phyloP scores from a whole-genome alignment of 2,113 vertebrate species.

The Oryzias woworae region DNA sequence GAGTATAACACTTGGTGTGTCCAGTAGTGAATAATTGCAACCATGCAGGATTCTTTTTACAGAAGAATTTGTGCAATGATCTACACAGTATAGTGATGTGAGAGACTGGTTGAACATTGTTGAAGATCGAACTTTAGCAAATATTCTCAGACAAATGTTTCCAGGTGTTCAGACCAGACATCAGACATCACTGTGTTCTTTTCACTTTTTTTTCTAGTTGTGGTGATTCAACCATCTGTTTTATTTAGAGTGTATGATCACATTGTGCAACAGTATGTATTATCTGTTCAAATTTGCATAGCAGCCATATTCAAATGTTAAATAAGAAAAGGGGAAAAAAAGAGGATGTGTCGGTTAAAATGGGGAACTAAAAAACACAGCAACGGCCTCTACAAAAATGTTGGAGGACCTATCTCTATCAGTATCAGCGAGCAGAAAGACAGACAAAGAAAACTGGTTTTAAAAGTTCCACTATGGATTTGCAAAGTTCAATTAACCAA shows the following conservation, averaged over 20 bases:
- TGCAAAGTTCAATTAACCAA: slow-evolving; percentile 6
- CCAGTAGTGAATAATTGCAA: slow-evolving; percentile 6
- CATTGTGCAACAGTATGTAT: background rate
- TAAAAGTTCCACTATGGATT: no score
- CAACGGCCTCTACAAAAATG: slow-evolving; percentile 33
- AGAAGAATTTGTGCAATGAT: slow-evolving; percentile 40
- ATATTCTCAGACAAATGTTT: background rate
- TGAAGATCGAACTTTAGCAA: slow-evolving; percentile 15
- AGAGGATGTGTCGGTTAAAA: slow-evolving; percentile 16
- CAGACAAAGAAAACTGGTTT: no score
- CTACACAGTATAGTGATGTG: slow-evolving; percentile 18
- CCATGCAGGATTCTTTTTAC: slow-evolving; percentile 17
- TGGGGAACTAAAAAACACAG: slow-evolving; percentile 38
- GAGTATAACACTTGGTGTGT: background rate
- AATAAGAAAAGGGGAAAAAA: slow-evolving; percentile 21
- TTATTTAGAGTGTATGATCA: background rate
- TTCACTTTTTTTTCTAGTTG: background rate
- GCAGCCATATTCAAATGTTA: slow-evolving; percentile 14
- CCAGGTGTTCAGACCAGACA: slow-evolving; percentile 3
- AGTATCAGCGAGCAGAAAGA: no score
- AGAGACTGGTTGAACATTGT: slow-evolving; percentile 44
- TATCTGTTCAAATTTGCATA: slow-evolving; percentile 29
- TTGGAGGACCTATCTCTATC: background rate
- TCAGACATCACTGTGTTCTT: background rate
- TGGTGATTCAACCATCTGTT: background rate